Evolutionary conservation across 1,140 invertebrate species (phyloP).

Genomic region (Caenorhabditis inopinata): DNA sequence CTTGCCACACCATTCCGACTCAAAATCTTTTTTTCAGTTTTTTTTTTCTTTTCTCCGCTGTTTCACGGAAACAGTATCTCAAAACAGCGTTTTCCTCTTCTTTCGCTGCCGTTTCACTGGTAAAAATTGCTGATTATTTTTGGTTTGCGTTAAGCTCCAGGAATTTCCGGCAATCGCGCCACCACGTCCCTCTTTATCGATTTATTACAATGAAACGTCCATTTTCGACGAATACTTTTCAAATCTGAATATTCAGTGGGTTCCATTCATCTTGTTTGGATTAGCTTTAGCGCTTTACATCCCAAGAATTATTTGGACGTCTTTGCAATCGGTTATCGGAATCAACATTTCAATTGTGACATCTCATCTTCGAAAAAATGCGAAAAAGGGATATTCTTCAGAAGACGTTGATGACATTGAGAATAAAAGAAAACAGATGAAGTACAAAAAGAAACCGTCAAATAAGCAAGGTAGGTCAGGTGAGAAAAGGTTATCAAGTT

Average conservation of each 20-base stretch:
- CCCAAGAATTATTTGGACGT: conserved; percentile 43
- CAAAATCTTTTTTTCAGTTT: too few relatives aligned
- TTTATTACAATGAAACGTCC: neutral
- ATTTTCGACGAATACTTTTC: too few relatives aligned
- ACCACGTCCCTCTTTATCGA: too few relatives aligned
- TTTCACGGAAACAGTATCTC: too few relatives aligned
- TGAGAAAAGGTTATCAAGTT: too few relatives aligned
- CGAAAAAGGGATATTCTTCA: neutral
- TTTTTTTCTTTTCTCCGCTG: too few relatives aligned
- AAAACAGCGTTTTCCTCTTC: too few relatives aligned
- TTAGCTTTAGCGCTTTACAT: conserved; percentile 40
- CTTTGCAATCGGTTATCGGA: conserved; percentile 39
- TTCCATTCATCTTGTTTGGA: conserved; percentile 46
- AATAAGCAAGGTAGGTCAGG: neutral
- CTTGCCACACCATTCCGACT: too few relatives aligned
- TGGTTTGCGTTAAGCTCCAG: too few relatives aligned
- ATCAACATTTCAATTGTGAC: conserved; percentile 18
- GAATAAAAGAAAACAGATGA: neutral
- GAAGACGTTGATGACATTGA: conserved; percentile 56
- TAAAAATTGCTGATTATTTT: too few relatives aligned
- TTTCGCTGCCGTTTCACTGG: too few relatives aligned
- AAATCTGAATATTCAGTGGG: conserved; percentile 39
- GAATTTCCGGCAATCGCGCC: too few relatives aligned
- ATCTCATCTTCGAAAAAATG: conserved; percentile 8
- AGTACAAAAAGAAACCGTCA: neutral